Evolutionary conservation across 2,113 vertebrate genomes (phyloP).

Genomic region (Bubo scandiacus): DNA sequence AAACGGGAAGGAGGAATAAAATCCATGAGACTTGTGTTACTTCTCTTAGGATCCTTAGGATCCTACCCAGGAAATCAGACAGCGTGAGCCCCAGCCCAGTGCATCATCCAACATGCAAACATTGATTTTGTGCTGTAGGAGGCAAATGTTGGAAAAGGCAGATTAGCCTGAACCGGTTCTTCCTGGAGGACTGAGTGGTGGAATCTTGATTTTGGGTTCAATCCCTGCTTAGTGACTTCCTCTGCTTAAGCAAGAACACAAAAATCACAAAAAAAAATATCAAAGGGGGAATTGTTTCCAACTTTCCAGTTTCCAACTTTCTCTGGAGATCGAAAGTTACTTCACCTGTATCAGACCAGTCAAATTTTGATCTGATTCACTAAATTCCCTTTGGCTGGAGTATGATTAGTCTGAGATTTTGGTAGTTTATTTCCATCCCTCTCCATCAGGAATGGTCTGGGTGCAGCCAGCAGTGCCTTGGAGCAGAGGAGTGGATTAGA

Average conservation of each 20-base stretch:
- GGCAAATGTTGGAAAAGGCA: not conserved
- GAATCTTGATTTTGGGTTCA: no score
- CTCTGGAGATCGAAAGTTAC: not conserved
- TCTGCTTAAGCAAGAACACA: no score
- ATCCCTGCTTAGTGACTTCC: no score
- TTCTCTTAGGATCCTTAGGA: not conserved
- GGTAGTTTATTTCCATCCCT: not conserved
- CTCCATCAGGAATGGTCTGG: not conserved
- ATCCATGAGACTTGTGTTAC: not conserved
- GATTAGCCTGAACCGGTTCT: not conserved
- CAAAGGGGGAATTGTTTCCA: not conserved
- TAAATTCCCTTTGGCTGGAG: not conserved
- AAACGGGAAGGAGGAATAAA: not conserved
- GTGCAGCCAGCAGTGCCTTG: not conserved
- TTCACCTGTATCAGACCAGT: accelerated
- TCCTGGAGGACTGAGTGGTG: no score
- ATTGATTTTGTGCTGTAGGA: not conserved
- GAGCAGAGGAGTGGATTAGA: not conserved
- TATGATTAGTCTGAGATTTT: not conserved
- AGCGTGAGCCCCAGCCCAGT: not conserved
- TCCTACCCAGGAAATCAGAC: not conserved
- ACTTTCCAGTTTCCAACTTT: not conserved
- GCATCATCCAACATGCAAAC: not conserved
- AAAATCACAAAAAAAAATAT: no score
- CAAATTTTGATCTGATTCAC: not conserved